phyloP scores from a whole-genome alignment of 2,797 vertebrate species.

The Danio jaintianensis region DNA sequence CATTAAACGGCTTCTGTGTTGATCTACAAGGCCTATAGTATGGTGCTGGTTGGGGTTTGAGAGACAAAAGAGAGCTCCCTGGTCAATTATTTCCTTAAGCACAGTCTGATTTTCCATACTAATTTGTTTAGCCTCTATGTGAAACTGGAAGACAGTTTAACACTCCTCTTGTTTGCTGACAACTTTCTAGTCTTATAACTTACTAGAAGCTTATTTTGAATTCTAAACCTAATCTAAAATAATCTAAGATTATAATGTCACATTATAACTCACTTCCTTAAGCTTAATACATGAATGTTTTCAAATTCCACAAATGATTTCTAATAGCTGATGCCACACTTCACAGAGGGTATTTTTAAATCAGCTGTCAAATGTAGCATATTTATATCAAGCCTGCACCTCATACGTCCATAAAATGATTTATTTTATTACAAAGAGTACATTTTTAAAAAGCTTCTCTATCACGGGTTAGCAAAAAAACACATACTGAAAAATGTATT shows the following conservation, averaged over 20 bases:
- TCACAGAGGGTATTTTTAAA: neutral
- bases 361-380: neutral
- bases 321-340: neutral
- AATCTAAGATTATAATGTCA: neutral
- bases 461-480: neutral
- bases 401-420: neutral
- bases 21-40: neutral
- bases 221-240: neutral
- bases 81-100: slow-evolving; percentile 21
- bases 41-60: neutral
- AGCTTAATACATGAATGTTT: neutral
- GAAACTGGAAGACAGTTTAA: slow-evolving; percentile 21
- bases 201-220: neutral
- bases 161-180: neutral
- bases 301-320: neutral
- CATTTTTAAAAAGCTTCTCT: neutral
- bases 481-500: neutral
- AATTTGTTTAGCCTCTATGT: slow-evolving; percentile 14
- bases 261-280: neutral
- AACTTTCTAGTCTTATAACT: neutral
- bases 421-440: neutral
- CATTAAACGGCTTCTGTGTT: neutral
- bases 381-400: neutral
- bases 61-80: neutral
- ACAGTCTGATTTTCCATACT: slow-evolving; percentile 29